Percentiles rank a stretch among this genome's conserved stretches.
These are phyloP conservation scores for Paedocypris sp. DNA, from an alignment of 2,113 vertebrate species.

Conservation along the genomic window DNA sequence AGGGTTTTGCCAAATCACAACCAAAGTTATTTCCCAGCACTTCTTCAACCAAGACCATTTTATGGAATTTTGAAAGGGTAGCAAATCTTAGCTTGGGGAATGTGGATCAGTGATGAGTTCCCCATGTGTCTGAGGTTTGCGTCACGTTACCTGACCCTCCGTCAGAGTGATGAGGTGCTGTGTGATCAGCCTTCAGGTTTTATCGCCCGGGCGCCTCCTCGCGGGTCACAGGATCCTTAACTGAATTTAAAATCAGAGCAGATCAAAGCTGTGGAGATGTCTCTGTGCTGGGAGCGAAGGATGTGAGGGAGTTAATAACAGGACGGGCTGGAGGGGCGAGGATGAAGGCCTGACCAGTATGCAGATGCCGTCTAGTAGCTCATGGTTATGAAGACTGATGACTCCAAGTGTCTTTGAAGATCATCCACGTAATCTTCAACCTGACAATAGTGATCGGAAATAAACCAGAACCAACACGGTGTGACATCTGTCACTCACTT, in stretches of 20 bases:
- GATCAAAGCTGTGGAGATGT: slow-evolving; percentile 15
- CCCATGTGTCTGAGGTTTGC: slow-evolving; percentile 12
- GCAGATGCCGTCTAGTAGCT: slow-evolving; percentile 3
- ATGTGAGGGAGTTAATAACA: slow-evolving; percentile 28
- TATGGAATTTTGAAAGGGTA: neutral
- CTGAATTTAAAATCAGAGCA: slow-evolving; percentile 23
- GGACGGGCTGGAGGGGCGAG: slow-evolving; percentile 2
- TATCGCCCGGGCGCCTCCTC: slow-evolving; percentile 15
- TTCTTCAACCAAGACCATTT: neutral
- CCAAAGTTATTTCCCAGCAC: neutral
- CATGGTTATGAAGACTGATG: slow-evolving; percentile 17
- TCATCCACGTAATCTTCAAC: neutral
- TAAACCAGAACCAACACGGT: neutral
- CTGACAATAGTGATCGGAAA: neutral
- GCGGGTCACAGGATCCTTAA: slow-evolving; percentile 20
- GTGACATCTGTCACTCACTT: neutral
- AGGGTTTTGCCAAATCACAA: neutral
- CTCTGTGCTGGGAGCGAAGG: neutral
- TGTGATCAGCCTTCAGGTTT: slow-evolving; percentile 19
- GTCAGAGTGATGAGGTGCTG: slow-evolving; percentile 32
- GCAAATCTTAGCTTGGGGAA: neutral
- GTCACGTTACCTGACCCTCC: slow-evolving; percentile 5
- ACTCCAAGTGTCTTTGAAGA: slow-evolving; percentile 9
- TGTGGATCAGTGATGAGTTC: slow-evolving; percentile 2
- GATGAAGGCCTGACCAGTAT: slow-evolving; percentile 10